These are phyloP conservation scores for Burhinus bistriatus DNA, from an alignment of 2,113 vertebrate species.

Conservation along the genomic window DNA sequence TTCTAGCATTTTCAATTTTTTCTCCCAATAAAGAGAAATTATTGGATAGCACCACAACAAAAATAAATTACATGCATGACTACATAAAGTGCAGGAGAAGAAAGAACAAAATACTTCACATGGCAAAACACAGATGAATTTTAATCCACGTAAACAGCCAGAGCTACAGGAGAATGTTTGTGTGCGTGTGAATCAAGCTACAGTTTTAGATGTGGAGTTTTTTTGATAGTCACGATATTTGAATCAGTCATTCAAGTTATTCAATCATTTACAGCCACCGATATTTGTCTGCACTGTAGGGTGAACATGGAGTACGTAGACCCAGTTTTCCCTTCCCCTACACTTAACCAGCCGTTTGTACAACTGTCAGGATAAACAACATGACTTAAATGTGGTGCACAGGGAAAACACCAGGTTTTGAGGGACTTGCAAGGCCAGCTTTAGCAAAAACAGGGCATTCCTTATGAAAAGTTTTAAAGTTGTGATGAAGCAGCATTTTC, in stretches of 20 bases:
- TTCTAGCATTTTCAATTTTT: background rate
- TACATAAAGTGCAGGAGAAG: background rate
- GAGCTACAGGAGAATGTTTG: background rate
- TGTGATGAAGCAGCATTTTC: background rate
- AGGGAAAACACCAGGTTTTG: background rate
- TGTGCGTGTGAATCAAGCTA: background rate
- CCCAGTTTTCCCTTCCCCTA: background rate
- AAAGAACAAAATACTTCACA: background rate
- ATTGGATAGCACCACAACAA: background rate
- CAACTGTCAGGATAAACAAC: background rate
- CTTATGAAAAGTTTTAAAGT: background rate
- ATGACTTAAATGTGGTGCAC: background rate
- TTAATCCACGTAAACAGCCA: fast-evolving
- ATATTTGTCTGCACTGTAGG: background rate
- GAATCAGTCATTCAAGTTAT: background rate
- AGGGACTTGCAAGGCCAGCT: background rate
- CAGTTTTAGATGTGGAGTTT: background rate
- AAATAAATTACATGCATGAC: background rate
- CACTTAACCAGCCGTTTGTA: background rate
- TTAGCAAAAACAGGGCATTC: too few species aligned
- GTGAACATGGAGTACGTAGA: background rate
- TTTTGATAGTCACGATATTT: background rate
- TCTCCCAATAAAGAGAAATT: background rate
- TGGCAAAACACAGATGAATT: background rate
- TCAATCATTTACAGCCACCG: background rate